Evolutionary conservation across 2,888 invertebrate genomes (phyloP).

Genomic region (Eristalinus aeneus): DNA sequence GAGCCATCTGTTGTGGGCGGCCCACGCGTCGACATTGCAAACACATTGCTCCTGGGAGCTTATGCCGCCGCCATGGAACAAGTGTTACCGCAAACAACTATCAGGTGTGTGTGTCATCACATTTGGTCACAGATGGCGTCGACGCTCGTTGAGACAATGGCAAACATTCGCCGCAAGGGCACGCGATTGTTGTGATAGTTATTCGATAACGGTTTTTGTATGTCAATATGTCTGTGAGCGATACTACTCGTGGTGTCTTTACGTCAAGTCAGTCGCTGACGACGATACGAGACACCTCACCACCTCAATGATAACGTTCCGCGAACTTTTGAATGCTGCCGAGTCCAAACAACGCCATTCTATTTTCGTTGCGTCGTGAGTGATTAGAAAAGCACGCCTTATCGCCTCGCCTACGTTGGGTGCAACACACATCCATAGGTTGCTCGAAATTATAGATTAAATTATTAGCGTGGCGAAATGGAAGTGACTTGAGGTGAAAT

Average conservation of each 20-base stretch:
- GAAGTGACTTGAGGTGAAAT: background rate
- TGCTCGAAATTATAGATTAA: background rate
- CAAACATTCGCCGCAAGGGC: background rate
- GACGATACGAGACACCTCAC: slow-evolving; percentile 12
- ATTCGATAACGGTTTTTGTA: background rate
- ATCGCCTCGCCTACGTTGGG: background rate
- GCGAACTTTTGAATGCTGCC: background rate
- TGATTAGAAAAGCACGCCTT: background rate
- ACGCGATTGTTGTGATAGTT: background rate
- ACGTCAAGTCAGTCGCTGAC: slow-evolving; percentile 2
- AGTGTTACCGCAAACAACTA: background rate
- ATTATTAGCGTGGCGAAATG: background rate
- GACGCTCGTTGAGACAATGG: background rate
- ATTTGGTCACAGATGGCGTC: background rate
- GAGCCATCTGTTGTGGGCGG: background rate
- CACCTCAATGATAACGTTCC: slow-evolving; percentile 29
- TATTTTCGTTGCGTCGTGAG: background rate
- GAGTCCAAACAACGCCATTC: background rate
- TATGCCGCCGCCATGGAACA: background rate
- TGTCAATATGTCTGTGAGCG: background rate
- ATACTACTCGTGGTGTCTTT: background rate
- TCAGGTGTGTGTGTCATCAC: background rate
- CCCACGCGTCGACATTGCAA: background rate
- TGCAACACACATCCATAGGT: background rate
- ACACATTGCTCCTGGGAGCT: background rate